These are phyloP conservation scores for Eurypyga helias DNA, from an alignment of 2,113 vertebrate genomes.

Conservation along the genomic window DNA sequence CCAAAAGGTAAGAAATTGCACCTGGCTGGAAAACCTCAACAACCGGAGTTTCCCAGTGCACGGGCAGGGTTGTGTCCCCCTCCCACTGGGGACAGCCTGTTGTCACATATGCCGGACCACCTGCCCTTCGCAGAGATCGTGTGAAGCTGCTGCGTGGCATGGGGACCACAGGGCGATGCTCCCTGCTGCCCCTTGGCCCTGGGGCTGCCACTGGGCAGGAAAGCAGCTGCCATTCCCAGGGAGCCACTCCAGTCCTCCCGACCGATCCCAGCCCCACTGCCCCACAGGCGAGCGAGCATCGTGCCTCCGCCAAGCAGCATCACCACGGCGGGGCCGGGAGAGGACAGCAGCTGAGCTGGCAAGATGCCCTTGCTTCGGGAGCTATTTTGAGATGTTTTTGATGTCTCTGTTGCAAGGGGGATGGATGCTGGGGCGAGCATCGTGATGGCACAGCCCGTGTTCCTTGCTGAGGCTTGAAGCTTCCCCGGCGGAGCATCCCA, in stretches of 20 bases:
- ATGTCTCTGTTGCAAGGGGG: constrained; percentile 45
- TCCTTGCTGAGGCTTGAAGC: constrained; percentile 8
- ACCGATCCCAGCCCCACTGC: accelerated
- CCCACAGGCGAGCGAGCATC: accelerated
- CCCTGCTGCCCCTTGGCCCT: neutral
- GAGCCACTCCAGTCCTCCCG: neutral
- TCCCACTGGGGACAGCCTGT: neutral
- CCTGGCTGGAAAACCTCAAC: neutral
- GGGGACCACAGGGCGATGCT: accelerated
- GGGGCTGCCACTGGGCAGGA: neutral
- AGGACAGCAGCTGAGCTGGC: constrained; percentile 62
- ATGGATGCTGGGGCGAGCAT: neutral
- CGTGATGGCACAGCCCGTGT: neutral
- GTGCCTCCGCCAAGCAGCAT: neutral
- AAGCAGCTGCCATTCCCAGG: neutral
- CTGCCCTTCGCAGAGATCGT: neutral
- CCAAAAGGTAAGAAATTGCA: neutral
- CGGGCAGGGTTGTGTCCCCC: neutral
- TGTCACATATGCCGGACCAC: constrained; percentile 10
- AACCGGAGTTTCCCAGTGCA: neutral
- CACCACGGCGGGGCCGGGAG: neutral
- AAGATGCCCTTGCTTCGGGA: neutral
- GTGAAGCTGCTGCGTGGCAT: neutral
- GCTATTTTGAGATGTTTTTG: constrained; percentile 68
- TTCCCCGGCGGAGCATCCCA: accelerated